These are phyloP conservation scores for Sebastes kiyomatsui DNA, from an alignment of 2,797 vertebrate species.

Conservation along the genomic window DNA sequence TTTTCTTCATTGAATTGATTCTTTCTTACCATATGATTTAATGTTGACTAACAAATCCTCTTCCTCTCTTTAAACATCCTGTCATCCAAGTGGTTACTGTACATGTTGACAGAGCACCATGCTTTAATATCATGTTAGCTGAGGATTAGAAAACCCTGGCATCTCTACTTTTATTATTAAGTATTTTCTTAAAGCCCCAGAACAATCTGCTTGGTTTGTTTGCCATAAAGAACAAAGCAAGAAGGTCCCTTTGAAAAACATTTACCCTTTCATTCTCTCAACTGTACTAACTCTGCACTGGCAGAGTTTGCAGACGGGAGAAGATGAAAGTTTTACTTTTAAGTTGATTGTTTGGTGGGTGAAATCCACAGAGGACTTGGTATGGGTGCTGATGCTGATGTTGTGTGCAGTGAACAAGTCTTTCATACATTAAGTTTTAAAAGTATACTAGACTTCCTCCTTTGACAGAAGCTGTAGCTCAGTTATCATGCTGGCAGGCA, in stretches of 20 bases:
- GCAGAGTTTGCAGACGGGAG: not conserved
- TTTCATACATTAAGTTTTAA: slow-evolving; percentile 21
- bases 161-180: slow-evolving; percentile 38
- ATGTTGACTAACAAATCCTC: not conserved
- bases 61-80: slow-evolving; percentile 15
- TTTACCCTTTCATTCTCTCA: slow-evolving; percentile 40
- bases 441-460: not conserved
- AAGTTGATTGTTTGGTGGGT: slow-evolving; percentile 33
- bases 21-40: not conserved
- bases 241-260: slow-evolving; percentile 43
- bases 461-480: slow-evolving; percentile 17
- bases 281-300: slow-evolving; percentile 6
- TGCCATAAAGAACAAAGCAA: slow-evolving; percentile 35
- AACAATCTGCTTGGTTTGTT: slow-evolving; percentile 39
- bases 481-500: slow-evolving; percentile 14
- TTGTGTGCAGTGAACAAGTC: not conserved
- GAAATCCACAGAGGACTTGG: slow-evolving; percentile 15
- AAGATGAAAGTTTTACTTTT: slow-evolving; percentile 38
- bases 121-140: slow-evolving; percentile 37
- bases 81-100: slow-evolving; percentile 18
- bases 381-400: slow-evolving; percentile 5
- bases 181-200: slow-evolving; percentile 28
- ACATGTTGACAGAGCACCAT: slow-evolving; percentile 18
- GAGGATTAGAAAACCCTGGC: slow-evolving; percentile 43
- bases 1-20: not conserved